Evolutionary conservation across 2,888 invertebrate species (phyloP).

Genomic region (Beris chalybata): DNA sequence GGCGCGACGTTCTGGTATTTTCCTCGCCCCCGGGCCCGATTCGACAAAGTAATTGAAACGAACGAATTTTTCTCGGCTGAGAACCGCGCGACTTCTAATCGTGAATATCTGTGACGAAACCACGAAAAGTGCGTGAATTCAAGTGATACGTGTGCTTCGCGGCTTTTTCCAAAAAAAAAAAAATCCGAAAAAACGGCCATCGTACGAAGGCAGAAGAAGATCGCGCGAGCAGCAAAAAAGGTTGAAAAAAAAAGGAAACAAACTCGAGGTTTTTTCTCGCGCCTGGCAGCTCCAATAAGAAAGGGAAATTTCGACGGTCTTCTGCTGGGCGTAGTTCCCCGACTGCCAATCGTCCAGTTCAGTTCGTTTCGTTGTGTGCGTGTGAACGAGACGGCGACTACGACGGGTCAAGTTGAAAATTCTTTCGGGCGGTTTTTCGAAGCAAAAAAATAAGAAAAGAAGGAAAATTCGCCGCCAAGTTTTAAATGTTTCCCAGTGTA

Average conservation of each 20-base stretch:
- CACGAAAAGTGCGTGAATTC: neutral
- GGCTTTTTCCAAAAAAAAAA: conserved; percentile 9
- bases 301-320: conserved; percentile 29
- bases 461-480: conserved; percentile 10
- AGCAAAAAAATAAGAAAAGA: neutral
- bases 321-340: conserved; percentile 26
- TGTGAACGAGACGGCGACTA: conserved; percentile 4
- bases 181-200: conserved; percentile 3
- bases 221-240: too few species aligned
- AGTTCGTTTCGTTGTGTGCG: too few species aligned
- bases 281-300: conserved; percentile 10
- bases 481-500: conserved; percentile 12
- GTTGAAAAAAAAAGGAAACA: too few species aligned
- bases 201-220: neutral
- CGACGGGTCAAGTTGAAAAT: conserved; percentile 37
- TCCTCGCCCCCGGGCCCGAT: neutral
- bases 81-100: neutral
- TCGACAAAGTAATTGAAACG: conserved; percentile 13
- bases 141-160: neutral
- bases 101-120: neutral
- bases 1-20: conserved; percentile 7
- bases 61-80: conserved; percentile 13
- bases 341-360: neutral
- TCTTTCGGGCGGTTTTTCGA: conserved; percentile 18
- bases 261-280: neutral